Percentiles rank a stretch among this genome's conserved stretches.
These are phyloP conservation scores for Hypotaenidia okinawae DNA, from an alignment of 2,797 vertebrate genomes.

Conservation along the genomic window DNA sequence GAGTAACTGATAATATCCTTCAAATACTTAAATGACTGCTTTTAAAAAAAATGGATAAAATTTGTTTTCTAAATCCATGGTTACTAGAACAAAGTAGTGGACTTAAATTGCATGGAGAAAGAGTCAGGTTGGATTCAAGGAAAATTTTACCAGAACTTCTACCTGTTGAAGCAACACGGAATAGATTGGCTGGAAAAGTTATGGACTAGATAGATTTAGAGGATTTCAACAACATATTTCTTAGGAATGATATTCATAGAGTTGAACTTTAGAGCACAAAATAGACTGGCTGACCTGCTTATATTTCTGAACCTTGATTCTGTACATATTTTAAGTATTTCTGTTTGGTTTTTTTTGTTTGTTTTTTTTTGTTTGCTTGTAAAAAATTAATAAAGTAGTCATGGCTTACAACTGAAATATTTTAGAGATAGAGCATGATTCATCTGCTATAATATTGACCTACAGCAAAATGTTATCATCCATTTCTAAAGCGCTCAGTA, in stretches of 20 bases:
- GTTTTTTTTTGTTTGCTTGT: too few relatives aligned
- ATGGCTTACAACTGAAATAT: background rate
- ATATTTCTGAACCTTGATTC: background rate
- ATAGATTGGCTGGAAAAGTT: background rate
- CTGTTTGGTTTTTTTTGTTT: too few relatives aligned
- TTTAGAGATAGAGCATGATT: background rate
- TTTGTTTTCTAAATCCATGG: background rate
- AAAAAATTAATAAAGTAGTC: too few relatives aligned
- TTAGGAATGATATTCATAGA: background rate
- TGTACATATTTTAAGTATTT: background rate
- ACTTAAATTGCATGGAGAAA: background rate
- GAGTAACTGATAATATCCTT: background rate
- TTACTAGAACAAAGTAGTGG: background rate
- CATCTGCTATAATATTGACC: background rate
- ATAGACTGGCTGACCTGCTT: background rate
- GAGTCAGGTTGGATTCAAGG: background rate
- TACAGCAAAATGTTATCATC: background rate
- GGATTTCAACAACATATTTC: background rate
- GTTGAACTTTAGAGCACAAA: accelerated
- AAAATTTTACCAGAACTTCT: background rate
- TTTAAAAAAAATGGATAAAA: background rate
- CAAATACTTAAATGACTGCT: accelerated
- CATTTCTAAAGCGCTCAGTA: background rate
- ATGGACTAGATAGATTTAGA: background rate
- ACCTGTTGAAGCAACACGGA: accelerated